Evolutionary conservation across 2,113 vertebrate species (phyloP).

Genomic region (Urocolius indicus): DNA sequence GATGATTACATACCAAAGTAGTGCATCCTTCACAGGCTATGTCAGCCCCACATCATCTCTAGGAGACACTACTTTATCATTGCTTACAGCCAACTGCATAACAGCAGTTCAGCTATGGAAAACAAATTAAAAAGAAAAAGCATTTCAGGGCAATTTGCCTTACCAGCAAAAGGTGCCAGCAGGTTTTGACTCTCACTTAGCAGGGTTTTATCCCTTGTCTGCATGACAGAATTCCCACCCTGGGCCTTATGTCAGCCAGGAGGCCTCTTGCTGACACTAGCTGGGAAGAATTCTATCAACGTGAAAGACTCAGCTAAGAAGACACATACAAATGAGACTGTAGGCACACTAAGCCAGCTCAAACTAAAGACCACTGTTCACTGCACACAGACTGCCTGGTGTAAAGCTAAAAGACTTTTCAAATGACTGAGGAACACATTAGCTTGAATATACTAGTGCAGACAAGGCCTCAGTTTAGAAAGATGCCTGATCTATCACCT

Average conservation of each 20-base stretch:
- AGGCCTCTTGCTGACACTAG: neutral
- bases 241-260: neutral
- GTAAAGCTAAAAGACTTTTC: neutral
- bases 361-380: slow-evolving; percentile 1
- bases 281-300: neutral
- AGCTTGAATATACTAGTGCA: neutral
- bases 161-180: neutral
- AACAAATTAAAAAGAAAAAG: neutral
- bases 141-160: neutral
- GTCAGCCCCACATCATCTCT: neutral
- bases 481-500: neutral
- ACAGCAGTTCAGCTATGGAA: neutral
- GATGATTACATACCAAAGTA: neutral
- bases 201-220: neutral
- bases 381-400: neutral
- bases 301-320: neutral
- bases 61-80: neutral
- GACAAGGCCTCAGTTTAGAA: neutral
- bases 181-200: neutral
- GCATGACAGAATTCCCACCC: neutral
- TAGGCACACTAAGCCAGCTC: neutral
- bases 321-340: neutral
- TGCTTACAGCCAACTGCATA: neutral
- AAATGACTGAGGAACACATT: neutral
- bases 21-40: neutral